Evolutionary conservation across 2,888 invertebrate genomes (phyloP), one percentile per base, ranked within the genome.

Genomic region (Plutella xylostella): DNA sequence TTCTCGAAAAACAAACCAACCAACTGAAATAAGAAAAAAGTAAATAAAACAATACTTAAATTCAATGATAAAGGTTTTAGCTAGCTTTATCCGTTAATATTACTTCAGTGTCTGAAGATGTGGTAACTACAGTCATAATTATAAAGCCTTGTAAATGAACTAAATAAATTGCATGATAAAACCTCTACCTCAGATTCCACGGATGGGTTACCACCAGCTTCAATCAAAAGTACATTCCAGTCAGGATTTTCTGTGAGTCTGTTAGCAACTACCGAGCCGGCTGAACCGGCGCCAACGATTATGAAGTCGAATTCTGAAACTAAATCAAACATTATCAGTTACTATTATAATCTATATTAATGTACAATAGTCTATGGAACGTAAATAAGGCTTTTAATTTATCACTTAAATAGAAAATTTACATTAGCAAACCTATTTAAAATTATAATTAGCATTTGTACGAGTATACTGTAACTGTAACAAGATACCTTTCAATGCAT

Each of bases 1-100:
- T 20, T 38, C 28, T 41, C n/a, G 39, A 45, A 42, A 20, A 22
- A 86, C 1, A 87, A 88, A 45, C 79, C 68, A 17, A 68, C 59
- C 51, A 18, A 18, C 43, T 43, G 43, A 25, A 43, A 43, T 18
- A 37, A 11, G 18, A 18, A 44, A 7, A 12, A 11, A 22, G 7
- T 30, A 21, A 40, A 37, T 9, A 21, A 20, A 44, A 35, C 4
- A 28, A 22, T 19, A 18, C 17, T 6, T 15, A n/a, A 6, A 0
- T 33, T 33, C n/a, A 1, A 14, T n/a, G 4, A 2, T 14, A 1
- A 2, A 14, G 12, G n/a, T n/a, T 15, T 15, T 34, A 5, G 2
- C 9, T 7, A 1, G 2, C 15, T 6, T 15, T 1, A 3, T n/a
- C 2, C 15, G 9, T n/a, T 7, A 33, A 14, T 9, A 14, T 15